Conservation (phyloP, 2,113 vertebrate genomes). For the Dicaeum eximium region DNA sequence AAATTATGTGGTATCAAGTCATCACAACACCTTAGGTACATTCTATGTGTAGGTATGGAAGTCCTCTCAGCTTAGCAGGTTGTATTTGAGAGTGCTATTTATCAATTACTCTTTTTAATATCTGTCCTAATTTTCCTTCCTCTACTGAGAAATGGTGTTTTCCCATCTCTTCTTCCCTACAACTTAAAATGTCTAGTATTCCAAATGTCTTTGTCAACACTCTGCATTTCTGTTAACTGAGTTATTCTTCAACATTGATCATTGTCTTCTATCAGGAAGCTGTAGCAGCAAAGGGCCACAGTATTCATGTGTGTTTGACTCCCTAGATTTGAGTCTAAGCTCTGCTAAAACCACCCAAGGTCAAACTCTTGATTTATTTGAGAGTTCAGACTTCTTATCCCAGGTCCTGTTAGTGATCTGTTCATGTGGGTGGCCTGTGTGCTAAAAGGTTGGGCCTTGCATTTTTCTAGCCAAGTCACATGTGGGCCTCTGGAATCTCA, state of each 20-base stretch:
- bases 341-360: not conserved
- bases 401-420: conserved; percentile 14
- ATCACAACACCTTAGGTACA: not conserved
- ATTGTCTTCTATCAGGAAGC: not conserved
- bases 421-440: conserved; percentile 45
- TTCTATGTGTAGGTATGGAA: not conserved
- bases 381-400: conserved; percentile 31
- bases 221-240: not conserved
- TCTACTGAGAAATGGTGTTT: not conserved
- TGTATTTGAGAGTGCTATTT: not conserved
- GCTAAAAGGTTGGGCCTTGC: conserved; percentile 37
- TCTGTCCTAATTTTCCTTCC: not conserved
- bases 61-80: not conserved
- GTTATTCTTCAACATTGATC: not conserved
- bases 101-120: not conserved
- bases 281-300: not conserved
- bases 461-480: conserved; percentile 43
- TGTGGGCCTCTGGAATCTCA: conserved; percentile 51
- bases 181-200: not conserved
- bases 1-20: not conserved
- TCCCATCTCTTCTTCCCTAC: not conserved
- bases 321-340: not conserved
- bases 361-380: conserved; percentile 36
- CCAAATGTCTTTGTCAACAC: not conserved
- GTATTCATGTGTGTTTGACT: not conserved